Evolutionary conservation across 1,140 invertebrate species (phyloP).

Genomic region (Rhagoletis pomonella): DNA sequence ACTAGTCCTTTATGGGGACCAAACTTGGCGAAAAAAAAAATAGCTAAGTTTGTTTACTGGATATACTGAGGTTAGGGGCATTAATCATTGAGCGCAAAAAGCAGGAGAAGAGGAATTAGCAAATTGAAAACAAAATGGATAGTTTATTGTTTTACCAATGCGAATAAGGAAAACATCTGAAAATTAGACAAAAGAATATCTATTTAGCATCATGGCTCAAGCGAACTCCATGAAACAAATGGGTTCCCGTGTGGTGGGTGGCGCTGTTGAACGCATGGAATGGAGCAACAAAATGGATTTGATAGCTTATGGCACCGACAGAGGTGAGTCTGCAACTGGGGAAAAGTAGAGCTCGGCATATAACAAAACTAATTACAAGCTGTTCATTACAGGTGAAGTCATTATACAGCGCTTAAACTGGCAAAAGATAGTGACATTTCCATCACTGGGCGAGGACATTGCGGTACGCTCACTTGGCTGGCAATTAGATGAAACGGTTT

Average conservation of each 20-base stretch:
- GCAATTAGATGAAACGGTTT: conserved; percentile 95
- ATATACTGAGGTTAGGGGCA: too few species aligned
- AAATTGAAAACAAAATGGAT: conserved; percentile 14
- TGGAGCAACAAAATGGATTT: conserved; percentile 97
- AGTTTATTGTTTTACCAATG: not conserved
- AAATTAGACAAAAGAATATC: not conserved
- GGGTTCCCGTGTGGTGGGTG: conserved; percentile 90
- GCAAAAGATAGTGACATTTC: conserved; percentile 92
- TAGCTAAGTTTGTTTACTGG: too few species aligned
- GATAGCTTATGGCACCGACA: conserved; percentile 89
- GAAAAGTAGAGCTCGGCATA: not conserved
- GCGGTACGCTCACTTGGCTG: conserved; percentile 85
- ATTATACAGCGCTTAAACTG: conserved; percentile 91
- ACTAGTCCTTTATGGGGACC: too few species aligned
- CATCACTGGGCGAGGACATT: conserved; percentile 82
- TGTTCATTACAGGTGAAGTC: conserved; percentile 84
- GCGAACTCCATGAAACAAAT: conserved; percentile 82
- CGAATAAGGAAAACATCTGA: not conserved
- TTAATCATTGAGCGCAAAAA: not conserved
- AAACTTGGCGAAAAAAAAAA: too few species aligned
- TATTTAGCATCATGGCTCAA: conserved; percentile 63
- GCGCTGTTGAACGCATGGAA: conserved; percentile 88
- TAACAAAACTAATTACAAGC: conserved; percentile 26
- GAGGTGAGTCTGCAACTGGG: conserved; percentile 78
- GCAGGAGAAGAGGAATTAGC: not conserved